Evolutionary conservation across 2,113 vertebrate genomes (phyloP), one percentile per base, ranked within the genome.

Genomic region (Bostrychus sinensis): DNA sequence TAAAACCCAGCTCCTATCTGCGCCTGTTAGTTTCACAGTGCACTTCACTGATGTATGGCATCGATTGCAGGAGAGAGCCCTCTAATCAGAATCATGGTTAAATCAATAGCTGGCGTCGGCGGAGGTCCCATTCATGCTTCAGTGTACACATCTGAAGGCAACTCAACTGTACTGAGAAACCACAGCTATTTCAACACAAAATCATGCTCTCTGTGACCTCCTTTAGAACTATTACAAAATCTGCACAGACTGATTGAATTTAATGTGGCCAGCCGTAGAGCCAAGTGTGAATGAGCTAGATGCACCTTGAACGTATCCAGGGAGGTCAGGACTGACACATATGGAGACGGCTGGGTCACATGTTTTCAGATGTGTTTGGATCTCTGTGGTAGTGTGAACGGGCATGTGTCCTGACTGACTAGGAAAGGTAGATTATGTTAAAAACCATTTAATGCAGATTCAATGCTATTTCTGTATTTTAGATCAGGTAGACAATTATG

Each of bases 11-110:
- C 87, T 87, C 62, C 72, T 78, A 77, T 74, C 76, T 51, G 78
- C 70, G 75, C 67, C 54, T 70, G 86, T 89, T 80, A 72, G 76
- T 83, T 82, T 81, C 86, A 81, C 77, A 70, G 73, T 62, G 80
- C 78, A 81, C 65, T 79, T 71, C 62, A 76, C 72, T 87, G 89
- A 89, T 88, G 66, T 87, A 81, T 72, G 48, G 70, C 82, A 90
- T 89, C 32, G 88, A 91, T 83, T 81, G 68, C 60, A 80, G 72
- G 84, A 72, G 63, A 76, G 82, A 83, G 72, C 77, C 84, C 66
- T 86, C 84, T 89, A 86, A 90, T 90, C 86, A 88, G 78, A 91
- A 89, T 85, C 80, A 86, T 82, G 77, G 83, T 56, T 68, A 88
- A 90, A 91, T 91, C 91, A 83, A 91, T 91, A 86, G 62, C 66